Evolutionary conservation across 2,888 invertebrate species (phyloP).

Genomic region (Seira musarum): DNA sequence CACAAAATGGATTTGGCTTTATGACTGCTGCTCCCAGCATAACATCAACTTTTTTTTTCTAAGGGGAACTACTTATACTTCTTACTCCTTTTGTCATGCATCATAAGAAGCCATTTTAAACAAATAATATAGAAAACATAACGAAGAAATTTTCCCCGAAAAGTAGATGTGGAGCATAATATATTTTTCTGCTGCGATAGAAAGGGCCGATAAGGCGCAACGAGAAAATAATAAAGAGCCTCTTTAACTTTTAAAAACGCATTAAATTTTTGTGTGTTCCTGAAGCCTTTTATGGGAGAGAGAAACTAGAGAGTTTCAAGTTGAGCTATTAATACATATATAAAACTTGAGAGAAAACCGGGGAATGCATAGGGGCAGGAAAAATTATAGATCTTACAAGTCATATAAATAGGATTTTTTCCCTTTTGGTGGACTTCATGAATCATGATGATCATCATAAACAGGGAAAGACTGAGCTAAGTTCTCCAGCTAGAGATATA

Average conservation of each 20-base stretch:
- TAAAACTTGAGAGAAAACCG: not conserved
- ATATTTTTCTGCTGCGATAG: not conserved
- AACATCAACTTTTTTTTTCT: not conserved
- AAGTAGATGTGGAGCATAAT: not conserved
- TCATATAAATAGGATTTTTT: not conserved
- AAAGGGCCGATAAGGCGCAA: not conserved
- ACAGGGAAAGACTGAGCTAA: not conserved
- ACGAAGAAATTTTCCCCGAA: not conserved
- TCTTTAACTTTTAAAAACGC: slow-evolving; percentile 11
- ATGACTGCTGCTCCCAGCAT: not conserved
- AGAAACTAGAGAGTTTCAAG: not conserved
- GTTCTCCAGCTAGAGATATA: not conserved
- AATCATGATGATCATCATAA: not conserved
- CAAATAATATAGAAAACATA: too few relatives aligned
- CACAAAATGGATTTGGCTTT: slow-evolving; percentile 14
- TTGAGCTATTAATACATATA: not conserved
- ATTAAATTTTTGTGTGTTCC: slow-evolving; percentile 1
- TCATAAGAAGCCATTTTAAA: not conserved
- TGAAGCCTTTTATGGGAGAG: not conserved
- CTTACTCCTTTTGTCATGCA: not conserved
- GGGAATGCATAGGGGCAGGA: not conserved
- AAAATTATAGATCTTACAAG: not conserved
- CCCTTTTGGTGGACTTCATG: not conserved
- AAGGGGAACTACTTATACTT: not conserved
- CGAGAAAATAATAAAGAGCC: slow-evolving; percentile 7